phyloP scores from a whole-genome alignment of 2,888 invertebrate genomes.

The Tyria jacobaeae region DNA sequence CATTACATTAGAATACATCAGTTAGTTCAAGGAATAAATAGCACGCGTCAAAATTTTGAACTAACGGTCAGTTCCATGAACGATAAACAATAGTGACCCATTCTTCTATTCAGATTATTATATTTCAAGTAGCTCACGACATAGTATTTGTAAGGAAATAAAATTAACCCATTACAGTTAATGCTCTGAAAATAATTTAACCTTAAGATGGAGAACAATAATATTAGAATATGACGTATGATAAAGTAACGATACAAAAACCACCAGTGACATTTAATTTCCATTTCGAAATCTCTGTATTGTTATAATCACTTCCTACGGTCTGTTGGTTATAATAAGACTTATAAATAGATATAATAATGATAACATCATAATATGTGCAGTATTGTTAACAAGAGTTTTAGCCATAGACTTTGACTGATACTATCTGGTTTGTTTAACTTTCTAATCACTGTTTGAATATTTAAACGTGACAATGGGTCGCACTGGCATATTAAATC shows the following conservation, averaged over 20 bases:
- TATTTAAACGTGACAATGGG: slow-evolving; percentile 65
- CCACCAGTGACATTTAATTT: slow-evolving; percentile 36
- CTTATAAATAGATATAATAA: slow-evolving; percentile 58
- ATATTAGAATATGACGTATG: slow-evolving; percentile 7
- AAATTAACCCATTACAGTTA: not conserved
- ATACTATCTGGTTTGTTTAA: slow-evolving; percentile 61
- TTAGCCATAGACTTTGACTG: slow-evolving; percentile 41
- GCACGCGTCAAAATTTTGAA: slow-evolving; percentile 46
- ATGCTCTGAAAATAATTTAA: not conserved
- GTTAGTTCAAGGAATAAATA: slow-evolving; percentile 45
- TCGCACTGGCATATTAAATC: slow-evolving; percentile 46
- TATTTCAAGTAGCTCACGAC: slow-evolving; percentile 29
- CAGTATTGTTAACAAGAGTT: slow-evolving; percentile 58
- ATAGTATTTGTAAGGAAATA: slow-evolving; percentile 8
- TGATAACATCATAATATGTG: slow-evolving; percentile 68
- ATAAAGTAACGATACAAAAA: slow-evolving; percentile 15
- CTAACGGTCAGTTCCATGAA: slow-evolving; percentile 58
- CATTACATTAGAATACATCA: slow-evolving; percentile 30
- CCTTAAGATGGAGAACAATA: not conserved
- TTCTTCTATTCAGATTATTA: slow-evolving; percentile 51
- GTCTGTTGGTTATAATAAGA: slow-evolving; percentile 66
- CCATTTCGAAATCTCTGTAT: slow-evolving; percentile 38
- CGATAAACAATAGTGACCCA: slow-evolving; percentile 58
- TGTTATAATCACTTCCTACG: slow-evolving; percentile 59
- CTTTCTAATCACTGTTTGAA: slow-evolving; percentile 77